Conservation (phyloP, 1,140 invertebrate species). For the Platorchestia sp. region DNA sequence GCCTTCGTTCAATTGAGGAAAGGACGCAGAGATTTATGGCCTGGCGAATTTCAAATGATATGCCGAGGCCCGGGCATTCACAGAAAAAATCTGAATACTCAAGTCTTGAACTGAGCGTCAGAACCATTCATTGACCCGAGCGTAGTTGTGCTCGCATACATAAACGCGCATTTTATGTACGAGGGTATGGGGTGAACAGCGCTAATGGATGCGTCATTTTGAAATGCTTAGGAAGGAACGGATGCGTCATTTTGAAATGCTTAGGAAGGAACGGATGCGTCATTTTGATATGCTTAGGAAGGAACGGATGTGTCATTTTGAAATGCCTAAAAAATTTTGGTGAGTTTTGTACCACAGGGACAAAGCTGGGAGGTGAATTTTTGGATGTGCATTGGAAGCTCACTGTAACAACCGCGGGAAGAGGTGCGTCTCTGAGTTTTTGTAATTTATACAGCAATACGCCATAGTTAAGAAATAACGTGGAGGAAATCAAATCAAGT, state of each 20-base stretch:
- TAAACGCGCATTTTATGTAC: not conserved
- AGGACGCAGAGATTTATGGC: conserved; percentile 11
- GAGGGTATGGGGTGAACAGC: not conserved
- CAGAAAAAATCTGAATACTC: conserved; percentile 15
- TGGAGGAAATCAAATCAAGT: no score
- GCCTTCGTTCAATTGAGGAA: conserved; percentile 35
- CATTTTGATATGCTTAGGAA: not conserved
- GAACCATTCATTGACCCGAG: not conserved
- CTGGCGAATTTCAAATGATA: conserved; percentile 49
- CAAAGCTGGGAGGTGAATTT: not conserved
- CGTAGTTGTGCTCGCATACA: not conserved
- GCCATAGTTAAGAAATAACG: no score
- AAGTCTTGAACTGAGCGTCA: not conserved
- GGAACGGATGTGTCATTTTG: not conserved
- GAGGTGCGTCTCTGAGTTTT: not conserved
- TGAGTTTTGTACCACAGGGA: not conserved
- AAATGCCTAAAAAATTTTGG: not conserved
- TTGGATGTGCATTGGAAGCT: not conserved
- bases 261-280: not conserved
- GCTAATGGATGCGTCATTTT: not conserved
- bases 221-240: no score
- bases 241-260: not conserved
- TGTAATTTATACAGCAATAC: no score
- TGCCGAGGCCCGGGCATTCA: not conserved
- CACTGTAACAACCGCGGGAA: not conserved